Conservation (phyloP, 2,888 invertebrate genomes). For the Leucania comma region DNA sequence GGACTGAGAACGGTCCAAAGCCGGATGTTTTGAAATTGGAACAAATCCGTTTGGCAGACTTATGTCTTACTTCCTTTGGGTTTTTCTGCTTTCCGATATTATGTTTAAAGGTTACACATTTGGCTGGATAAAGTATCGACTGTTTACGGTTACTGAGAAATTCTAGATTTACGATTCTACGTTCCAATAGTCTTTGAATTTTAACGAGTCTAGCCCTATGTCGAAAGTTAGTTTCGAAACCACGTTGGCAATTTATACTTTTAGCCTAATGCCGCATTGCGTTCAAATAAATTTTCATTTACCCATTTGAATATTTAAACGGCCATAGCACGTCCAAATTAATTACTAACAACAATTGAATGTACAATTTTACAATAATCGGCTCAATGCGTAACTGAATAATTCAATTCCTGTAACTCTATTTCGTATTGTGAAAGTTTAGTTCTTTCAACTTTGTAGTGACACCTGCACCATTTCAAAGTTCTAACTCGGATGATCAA, state of each 20-base stretch:
- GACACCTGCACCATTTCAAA: slow-evolving; percentile 79
- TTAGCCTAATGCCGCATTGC: slow-evolving; percentile 36
- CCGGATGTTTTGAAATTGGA: slow-evolving; percentile 43
- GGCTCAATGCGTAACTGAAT: slow-evolving; percentile 21
- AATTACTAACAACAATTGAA: slow-evolving; percentile 37
- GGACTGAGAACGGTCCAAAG: slow-evolving; percentile 24
- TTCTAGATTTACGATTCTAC: slow-evolving; percentile 17
- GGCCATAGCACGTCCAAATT: slow-evolving; percentile 28
- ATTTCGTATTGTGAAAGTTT: slow-evolving; percentile 58
- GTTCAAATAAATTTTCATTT: slow-evolving; percentile 39
- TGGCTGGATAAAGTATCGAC: slow-evolving; percentile 2
- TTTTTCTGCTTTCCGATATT: slow-evolving; percentile 24
- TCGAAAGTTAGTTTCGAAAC: slow-evolving; percentile 33
- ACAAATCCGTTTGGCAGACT: slow-evolving; percentile 49
- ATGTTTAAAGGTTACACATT: slow-evolving; percentile 9
- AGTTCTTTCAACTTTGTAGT: slow-evolving; percentile 62
- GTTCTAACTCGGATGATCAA: slow-evolving; percentile 71
- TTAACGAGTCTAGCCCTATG: slow-evolving; percentile 2
- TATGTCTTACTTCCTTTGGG: slow-evolving; percentile 37
- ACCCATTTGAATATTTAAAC: slow-evolving; percentile 43
- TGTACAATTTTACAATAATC: slow-evolving; percentile 22
- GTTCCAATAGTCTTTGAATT: slow-evolving; percentile 14
- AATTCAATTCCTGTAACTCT: slow-evolving; percentile 31
- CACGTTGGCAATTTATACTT: slow-evolving; percentile 9
- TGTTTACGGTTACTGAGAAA: slow-evolving; percentile 5